A percentile compares a stretch with the other conserved stretches of the same genome.
Conservation (phyloP, 2,797 vertebrate genomes). For the Spheniscus humboldti region DNA sequence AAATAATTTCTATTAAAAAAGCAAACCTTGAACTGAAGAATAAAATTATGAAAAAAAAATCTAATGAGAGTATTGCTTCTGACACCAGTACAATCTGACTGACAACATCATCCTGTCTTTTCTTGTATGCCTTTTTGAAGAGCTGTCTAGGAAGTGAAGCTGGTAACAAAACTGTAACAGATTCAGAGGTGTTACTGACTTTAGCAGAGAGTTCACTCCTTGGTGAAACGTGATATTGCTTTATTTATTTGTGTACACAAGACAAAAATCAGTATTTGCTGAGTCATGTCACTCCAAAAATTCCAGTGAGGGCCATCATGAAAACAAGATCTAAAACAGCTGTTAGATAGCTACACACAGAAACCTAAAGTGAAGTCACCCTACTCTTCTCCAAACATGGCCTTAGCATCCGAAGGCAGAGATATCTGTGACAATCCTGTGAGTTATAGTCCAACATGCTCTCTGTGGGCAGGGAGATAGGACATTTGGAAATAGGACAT, state of each 20-base stretch:
- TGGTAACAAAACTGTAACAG: neutral
- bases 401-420: neutral
- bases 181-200: neutral
- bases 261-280: neutral
- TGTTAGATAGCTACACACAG: neutral
- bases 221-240: neutral
- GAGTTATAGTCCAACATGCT: neutral
- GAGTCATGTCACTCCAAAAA: neutral
- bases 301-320: neutral
- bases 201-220: neutral
- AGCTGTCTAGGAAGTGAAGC: neutral
- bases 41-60: neutral
- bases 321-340: neutral
- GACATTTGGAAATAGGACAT: neutral
- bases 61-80: neutral
- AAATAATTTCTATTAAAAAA: neutral
- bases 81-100: neutral
- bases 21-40: neutral
- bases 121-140: accelerated
- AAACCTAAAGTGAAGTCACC: neutral
- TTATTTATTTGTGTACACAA: neutral
- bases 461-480: neutral
- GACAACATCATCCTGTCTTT: neutral
- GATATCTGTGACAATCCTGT: neutral
- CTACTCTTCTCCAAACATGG: neutral